These are phyloP conservation scores for Cotesia glomerata DNA, from an alignment of 1,140 invertebrate species.

Conservation along the genomic window DNA sequence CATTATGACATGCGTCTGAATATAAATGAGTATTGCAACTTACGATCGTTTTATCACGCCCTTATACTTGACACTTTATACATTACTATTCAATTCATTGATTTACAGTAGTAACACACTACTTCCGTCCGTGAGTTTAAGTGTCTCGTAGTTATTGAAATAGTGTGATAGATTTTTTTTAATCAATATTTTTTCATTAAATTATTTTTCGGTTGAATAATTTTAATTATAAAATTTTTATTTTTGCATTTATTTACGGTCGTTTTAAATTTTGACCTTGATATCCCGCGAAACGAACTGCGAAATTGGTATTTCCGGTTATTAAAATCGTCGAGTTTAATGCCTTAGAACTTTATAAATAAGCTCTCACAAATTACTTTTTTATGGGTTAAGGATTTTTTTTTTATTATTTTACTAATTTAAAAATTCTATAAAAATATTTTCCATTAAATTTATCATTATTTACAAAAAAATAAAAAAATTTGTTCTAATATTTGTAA, in stretches of 20 bases:
- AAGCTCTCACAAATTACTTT: too few relatives aligned
- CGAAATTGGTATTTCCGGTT: slow-evolving; percentile 29
- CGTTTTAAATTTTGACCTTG: slow-evolving; percentile 24
- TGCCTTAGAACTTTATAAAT: neutral
- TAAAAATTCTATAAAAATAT: too few relatives aligned
- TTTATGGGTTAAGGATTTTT: slow-evolving; percentile 1
- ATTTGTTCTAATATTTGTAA: too few relatives aligned
- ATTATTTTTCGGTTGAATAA: neutral
- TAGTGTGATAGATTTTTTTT: neutral
- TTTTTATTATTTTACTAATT: neutral
- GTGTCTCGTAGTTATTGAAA: neutral
- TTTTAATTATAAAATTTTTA: neutral
- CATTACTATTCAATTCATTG: slow-evolving; percentile 9
- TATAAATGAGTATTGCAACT: neutral
- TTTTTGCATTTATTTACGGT: neutral
- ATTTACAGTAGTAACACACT: slow-evolving; percentile 15
- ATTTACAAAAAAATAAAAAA: too few relatives aligned
- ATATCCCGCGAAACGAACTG: neutral
- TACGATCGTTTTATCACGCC: slow-evolving; percentile 21
- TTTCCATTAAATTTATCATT: too few relatives aligned
- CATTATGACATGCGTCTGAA: too few relatives aligned
- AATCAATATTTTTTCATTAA: too few relatives aligned
- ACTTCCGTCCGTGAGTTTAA: neutral
- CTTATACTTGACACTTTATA: neutral
- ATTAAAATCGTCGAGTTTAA: slow-evolving; percentile 9